A percentile compares a stretch with the other conserved stretches of the same genome.
phyloP scores from a whole-genome alignment of 2,113 vertebrate genomes.

The Rattus rattus region DNA sequence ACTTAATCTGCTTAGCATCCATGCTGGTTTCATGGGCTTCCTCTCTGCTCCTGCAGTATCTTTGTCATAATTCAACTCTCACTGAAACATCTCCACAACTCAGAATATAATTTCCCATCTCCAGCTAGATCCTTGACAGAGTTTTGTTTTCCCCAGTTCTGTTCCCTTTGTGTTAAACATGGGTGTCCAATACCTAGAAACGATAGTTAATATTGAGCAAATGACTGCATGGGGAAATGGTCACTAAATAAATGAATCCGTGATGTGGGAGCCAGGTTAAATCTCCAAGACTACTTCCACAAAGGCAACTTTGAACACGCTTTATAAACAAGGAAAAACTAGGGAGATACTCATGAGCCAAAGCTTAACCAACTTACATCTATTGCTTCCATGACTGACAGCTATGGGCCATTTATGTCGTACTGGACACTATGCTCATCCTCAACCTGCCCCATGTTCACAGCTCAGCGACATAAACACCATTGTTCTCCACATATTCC shows the following conservation, averaged over 20 bases:
- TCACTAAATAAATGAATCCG: neutral
- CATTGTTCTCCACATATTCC: neutral
- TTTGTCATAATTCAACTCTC: rapidly evolving
- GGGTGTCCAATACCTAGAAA: neutral
- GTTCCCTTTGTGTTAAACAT: neutral
- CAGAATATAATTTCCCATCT: neutral
- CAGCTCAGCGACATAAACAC: neutral
- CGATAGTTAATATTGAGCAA: neutral
- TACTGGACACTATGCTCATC: neutral
- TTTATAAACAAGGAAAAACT: neutral
- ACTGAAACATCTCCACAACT: neutral
- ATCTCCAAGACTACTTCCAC: neutral
- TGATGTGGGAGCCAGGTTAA: neutral
- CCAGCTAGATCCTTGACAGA: neutral
- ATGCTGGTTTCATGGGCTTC: neutral
- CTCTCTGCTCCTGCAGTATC: neutral
- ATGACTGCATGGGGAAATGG: neutral
- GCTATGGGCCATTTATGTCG: neutral
- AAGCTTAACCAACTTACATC: neutral
- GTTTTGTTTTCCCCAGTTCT: neutral
- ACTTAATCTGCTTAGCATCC: rapidly evolving
- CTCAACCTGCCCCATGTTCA: neutral
- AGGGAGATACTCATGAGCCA: neutral
- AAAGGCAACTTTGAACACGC: neutral
- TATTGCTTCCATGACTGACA: neutral